Conservation (phyloP, 2,888 invertebrate genomes). For the Monochamus alternatus region DNA sequence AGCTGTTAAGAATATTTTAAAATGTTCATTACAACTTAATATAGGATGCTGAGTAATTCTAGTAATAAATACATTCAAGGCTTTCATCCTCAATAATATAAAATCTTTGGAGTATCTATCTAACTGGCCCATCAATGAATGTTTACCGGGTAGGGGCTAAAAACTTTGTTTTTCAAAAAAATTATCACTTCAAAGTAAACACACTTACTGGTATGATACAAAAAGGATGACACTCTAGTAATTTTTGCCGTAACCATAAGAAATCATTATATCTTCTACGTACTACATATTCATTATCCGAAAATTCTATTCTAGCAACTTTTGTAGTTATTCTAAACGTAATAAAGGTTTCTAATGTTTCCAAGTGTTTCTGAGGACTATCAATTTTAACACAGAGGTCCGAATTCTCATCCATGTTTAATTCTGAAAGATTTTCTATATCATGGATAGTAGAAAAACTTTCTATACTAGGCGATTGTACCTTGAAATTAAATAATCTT, state of each 20-base stretch:
- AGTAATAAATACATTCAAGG: conserved; percentile 78
- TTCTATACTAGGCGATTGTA: conserved; percentile 75
- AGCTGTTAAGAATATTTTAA: conserved; percentile 78
- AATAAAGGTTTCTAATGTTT: conserved; percentile 81
- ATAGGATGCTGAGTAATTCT: conserved; percentile 81
- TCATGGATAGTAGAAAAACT: conserved; percentile 77
- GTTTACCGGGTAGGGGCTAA: conserved; percentile 81
- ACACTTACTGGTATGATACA: conserved; percentile 79
- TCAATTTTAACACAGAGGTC: conserved; percentile 81
- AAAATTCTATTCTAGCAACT: conserved; percentile 78
- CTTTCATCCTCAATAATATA: conserved; percentile 78
- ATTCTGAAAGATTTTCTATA: conserved; percentile 73
- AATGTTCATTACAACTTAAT: conserved; percentile 77
- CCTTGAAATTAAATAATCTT: conserved; percentile 64
- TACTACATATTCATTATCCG: conserved; percentile 78
- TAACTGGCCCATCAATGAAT: conserved; percentile 78
- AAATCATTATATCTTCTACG: conserved; percentile 83
- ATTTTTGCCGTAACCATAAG: conserved; percentile 78
- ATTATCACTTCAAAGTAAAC: conserved; percentile 14
- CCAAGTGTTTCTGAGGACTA: conserved; percentile 82
- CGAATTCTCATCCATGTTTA: conserved; percentile 72
- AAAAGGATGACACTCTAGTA: conserved; percentile 78
- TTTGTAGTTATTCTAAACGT: conserved; percentile 81
- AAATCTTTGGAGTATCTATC: conserved; percentile 83
- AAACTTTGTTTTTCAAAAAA: conserved; percentile 54